Base-by-base conservation (phyloP, 64 coral and sea anemone species). In the Stichodactyla mertensii region DNA sequence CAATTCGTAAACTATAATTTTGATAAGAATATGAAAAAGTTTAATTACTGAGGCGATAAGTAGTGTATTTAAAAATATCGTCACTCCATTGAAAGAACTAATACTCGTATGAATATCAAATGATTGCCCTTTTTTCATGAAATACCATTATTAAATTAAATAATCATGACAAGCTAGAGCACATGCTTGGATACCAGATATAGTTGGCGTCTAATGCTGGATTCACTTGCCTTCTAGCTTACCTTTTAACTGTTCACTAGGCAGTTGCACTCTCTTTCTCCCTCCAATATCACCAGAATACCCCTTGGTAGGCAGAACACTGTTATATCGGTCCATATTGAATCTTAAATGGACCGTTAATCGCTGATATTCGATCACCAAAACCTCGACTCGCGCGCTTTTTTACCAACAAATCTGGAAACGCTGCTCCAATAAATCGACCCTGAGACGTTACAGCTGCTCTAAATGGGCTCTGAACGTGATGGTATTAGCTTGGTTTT, bases 191-290 rank as follows among this genome's bases (percentile, higher is more conserved):
- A 24, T 89, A 83, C 26, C 69, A 74, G 10, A 23, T 10, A 19
- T 28, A 74, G n/a, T 23, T 6, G 10, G 23, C 36, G 0, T 10
- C 12, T 27, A 10, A 28, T 8, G 10, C 0, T 1, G 10, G 24
- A 27, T 59, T 78, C 13, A 7, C 18, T 79, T 20, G 57, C 57
- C 16, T 10, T 52, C 62, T 28, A 24, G 4, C 64, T 6, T 80
- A 91, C 90, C 90, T 92, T 92, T 92, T 45, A 55, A 66, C 11
- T 64, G 85, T 6, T 92, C 90, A 58, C 52, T 67, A 6, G 90
- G 90, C 5, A 92, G 60, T 58, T 92, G 90, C 28, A 92, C 90
- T 87, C 90, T 86, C 20, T 92, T 92, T 83, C 86, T 86, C 4
- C 64, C 90, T 4, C 57, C 77, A 61, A 92, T 56, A 87, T 92